These are phyloP conservation scores for Glaucidium brasilianum DNA, from an alignment of 2,113 vertebrate species.

Conservation along the genomic window DNA sequence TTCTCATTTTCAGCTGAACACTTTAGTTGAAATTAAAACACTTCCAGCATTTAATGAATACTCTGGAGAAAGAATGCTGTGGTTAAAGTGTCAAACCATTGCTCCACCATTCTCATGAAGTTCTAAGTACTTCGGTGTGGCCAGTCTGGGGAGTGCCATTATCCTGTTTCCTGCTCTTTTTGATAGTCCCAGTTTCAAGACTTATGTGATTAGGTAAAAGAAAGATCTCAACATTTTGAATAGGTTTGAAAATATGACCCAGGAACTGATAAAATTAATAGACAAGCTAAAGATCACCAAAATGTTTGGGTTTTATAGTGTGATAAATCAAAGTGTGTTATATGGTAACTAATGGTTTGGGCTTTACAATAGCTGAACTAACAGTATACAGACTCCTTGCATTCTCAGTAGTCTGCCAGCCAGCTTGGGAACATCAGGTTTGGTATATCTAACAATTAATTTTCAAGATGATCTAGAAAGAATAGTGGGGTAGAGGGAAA, in stretches of 20 bases:
- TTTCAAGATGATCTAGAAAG: background rate
- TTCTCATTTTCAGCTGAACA: background rate
- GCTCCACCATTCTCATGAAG: background rate
- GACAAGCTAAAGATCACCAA: background rate
- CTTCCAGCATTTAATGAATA: background rate
- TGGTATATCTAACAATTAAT: background rate
- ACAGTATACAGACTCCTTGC: background rate
- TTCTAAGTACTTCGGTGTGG: background rate
- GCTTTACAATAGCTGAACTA: background rate
- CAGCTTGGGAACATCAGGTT: background rate
- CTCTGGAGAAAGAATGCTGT: background rate
- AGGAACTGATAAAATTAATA: background rate
- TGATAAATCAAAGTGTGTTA: background rate
- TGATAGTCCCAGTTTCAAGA: background rate
- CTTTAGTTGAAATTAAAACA: background rate
- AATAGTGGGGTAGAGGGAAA: background rate
- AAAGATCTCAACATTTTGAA: background rate
- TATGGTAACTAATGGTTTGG: background rate
- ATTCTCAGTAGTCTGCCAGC: background rate
- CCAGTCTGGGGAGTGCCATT: background rate
- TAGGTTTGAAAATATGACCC: background rate
- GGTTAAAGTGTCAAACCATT: background rate
- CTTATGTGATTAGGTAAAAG: background rate
- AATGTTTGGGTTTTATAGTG: background rate
- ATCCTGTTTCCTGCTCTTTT: background rate